Base-by-base conservation (phyloP, 2,888 invertebrate genomes). In the Amphipoea oculea region DNA sequence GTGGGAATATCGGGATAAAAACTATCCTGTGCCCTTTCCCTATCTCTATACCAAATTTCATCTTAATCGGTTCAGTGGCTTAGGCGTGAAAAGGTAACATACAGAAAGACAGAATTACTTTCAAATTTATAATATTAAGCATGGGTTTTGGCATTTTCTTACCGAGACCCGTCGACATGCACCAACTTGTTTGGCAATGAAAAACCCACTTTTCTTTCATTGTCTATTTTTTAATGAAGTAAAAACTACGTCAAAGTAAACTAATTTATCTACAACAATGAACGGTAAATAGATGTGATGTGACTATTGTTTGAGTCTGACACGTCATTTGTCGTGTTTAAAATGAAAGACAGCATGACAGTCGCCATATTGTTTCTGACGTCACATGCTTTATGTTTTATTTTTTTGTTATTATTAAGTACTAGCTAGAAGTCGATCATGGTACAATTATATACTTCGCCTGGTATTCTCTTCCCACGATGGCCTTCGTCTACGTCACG, bases 241-340 rank as follows among this genome's bases (percentile, higher is more conserved):
- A 78, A 78, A 78, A 78, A 78, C 78, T 60, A 29, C 29, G 3
- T 54, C 36, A 40, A 78, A 48, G 81, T 45, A 68, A 78, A 60
- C 81, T 67, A 80, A 80, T 60, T 81, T 69, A 80, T 60, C 17
- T 40, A 17, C 60, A 60, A 78, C 81, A 78, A 78, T 60, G 70
- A 51, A 51, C 23, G 6, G 40, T 60, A 12, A 48, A 78, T 78
- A 62, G 48, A 69, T 40, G 57, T 29, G 48, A 69, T 40, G 57
- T 29, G 1, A 4, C 40, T 14, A 81, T 69, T 80, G 81, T 78
- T 60, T 48, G 48, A 40, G 12, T 60, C 51, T 60, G 78, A 79
- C 57, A 60, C 80, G 23, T 23, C 23, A 60, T 68, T 78, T 29
- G 29, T 29, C 29, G 57, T 23, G 54, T 48, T 65, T 57, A 6